Conservation (phyloP, 2,797 vertebrate genomes). For the Acipenser oxyrinchus region DNA sequence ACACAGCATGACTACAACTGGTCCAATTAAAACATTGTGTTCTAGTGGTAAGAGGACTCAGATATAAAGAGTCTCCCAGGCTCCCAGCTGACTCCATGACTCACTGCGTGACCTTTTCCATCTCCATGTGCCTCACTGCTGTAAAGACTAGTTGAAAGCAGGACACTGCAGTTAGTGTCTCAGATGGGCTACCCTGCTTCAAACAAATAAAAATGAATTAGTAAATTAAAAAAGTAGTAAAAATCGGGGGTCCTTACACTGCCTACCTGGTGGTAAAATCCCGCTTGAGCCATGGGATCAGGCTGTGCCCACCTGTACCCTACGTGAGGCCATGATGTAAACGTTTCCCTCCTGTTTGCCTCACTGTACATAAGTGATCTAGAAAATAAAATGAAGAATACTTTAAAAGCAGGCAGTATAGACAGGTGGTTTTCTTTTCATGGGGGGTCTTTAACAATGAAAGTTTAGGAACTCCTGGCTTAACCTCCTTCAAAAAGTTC, state of each 20-base stretch:
- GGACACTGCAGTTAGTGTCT: too few relatives aligned
- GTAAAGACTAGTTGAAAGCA: too few relatives aligned
- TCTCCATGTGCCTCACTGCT: too few relatives aligned
- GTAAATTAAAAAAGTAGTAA: background rate
- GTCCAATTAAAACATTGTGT: too few relatives aligned
- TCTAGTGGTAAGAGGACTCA: too few relatives aligned
- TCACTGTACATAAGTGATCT: slow-evolving; percentile 98
- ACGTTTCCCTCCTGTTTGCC: slow-evolving; percentile 95
- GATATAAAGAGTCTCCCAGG: too few relatives aligned
- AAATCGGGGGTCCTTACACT: slow-evolving; percentile 1
- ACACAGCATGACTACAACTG: too few relatives aligned
- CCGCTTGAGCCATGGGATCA: slow-evolving; percentile 97
- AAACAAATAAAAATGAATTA: background rate
- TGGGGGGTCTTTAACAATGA: background rate
- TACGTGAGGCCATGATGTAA: slow-evolving; percentile 96
- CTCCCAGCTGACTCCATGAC: too few relatives aligned
- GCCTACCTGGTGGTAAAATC: slow-evolving; percentile 96
- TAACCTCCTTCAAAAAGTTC: too few relatives aligned
- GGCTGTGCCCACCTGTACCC: slow-evolving; percentile 98
- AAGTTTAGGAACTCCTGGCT: background rate
- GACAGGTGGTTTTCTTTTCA: background rate
- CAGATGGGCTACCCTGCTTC: background rate
- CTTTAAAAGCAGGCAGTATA: background rate
- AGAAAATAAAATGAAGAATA: slow-evolving; percentile 20
- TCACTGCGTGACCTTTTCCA: too few relatives aligned